phyloP scores from a whole-genome alignment of 2,888 invertebrate genomes.

The Platynereis dumerilii region DNA sequence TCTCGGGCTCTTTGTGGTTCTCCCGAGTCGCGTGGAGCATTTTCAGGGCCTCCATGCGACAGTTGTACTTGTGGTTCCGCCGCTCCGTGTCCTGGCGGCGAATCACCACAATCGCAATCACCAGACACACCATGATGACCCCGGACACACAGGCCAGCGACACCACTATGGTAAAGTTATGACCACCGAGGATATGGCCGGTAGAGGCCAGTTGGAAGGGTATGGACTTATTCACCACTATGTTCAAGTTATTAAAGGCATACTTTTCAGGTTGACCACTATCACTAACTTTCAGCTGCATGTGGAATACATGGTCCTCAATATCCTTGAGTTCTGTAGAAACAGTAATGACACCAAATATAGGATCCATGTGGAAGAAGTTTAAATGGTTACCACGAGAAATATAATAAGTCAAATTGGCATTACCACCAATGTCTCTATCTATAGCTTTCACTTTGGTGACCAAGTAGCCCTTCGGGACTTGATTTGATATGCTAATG shows the following conservation, averaged over 20 bases:
- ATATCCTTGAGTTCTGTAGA: conserved; percentile 26
- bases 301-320: conserved; percentile 16
- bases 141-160: conserved; percentile 26
- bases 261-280: conserved; percentile 20
- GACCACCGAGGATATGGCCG: conserved; percentile 20
- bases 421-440: conserved; percentile 28
- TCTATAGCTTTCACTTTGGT: conserved; percentile 29
- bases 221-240: conserved; percentile 30
- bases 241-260: conserved; percentile 16
- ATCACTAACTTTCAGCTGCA: conserved; percentile 30
- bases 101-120: conserved; percentile 23
- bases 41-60: conserved; percentile 26
- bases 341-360: conserved; percentile 26
- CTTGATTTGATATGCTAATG: conserved; percentile 23
- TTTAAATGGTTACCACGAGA: conserved; percentile 19
- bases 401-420: conserved; percentile 29
- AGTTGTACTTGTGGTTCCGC: conserved; percentile 23
- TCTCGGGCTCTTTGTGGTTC: conserved; percentile 19
- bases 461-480: conserved; percentile 27
- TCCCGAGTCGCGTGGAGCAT: conserved; percentile 21
- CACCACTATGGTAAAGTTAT: conserved; percentile 27
- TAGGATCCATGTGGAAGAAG: conserved; percentile 31
- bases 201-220: conserved; percentile 24
- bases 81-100: conserved; percentile 21
- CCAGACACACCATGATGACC: conserved; percentile 16